A percentile compares a stretch with the other conserved stretches of the same genome.
These are phyloP conservation scores for Zele albiditarsus DNA, from an alignment of 2,888 invertebrate species.

Conservation along the genomic window DNA sequence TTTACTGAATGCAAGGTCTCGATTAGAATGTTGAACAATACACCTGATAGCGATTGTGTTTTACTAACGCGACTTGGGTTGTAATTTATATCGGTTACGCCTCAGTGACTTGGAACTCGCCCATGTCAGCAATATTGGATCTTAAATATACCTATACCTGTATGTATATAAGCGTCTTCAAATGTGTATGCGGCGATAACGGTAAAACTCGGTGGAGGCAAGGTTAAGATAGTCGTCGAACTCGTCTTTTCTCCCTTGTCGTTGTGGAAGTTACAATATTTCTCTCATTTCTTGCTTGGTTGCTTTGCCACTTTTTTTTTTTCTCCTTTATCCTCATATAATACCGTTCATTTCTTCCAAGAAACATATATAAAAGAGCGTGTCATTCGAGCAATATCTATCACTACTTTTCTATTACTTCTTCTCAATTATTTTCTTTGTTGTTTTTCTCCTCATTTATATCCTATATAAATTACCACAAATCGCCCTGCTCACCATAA, in stretches of 20 bases:
- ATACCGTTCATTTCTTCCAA: constrained; percentile 6
- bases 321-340: constrained; percentile 3
- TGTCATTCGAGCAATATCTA: neutral
- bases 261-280: neutral
- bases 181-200: constrained; percentile 24
- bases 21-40: constrained; percentile 18
- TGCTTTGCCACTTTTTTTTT: constrained; percentile 1
- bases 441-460: neutral
- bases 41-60: constrained; percentile 17
- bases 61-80: constrained; percentile 17
- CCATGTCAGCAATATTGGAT: constrained; percentile 8
- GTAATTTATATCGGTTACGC: constrained; percentile 38
- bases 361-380: neutral
- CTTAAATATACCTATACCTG: neutral
- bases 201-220: constrained; percentile 27
- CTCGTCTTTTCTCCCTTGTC: neutral
- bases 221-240: constrained; percentile 25
- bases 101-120: constrained; percentile 4
- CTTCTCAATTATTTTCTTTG: neutral
- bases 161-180: neutral
- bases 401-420: neutral
- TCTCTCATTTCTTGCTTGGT: constrained; percentile 17
- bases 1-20: constrained; percentile 8
- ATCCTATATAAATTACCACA: neutral
- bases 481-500: neutral